phyloP scores from a whole-genome alignment of 2,888 invertebrate species.

The Pandemis heparana region DNA sequence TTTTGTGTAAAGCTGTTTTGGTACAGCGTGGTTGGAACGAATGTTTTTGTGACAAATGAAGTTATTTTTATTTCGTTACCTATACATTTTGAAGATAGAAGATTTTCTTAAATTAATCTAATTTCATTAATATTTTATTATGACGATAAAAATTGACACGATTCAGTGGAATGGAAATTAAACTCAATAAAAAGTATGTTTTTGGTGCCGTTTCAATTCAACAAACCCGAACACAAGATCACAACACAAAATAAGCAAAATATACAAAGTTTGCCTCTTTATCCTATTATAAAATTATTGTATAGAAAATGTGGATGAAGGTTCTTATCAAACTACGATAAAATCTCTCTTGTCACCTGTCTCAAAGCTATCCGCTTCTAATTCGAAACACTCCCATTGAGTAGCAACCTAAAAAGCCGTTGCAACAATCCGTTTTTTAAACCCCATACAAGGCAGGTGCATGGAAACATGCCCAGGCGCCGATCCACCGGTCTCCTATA shows the following conservation, averaged over 20 bases:
- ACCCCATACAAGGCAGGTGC: constrained; percentile 42
- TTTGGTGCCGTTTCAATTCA: too few species aligned
- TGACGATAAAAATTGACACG: too few species aligned
- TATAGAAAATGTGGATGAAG: neutral
- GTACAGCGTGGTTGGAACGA: neutral
- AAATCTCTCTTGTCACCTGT: constrained; percentile 37
- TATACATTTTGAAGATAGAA: too few species aligned
- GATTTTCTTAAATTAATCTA: too few species aligned
- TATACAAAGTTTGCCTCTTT: too few species aligned
- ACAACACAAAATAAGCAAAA: too few species aligned
- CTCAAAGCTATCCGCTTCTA: constrained; percentile 33
- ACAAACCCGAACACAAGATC: too few species aligned
- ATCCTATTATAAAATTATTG: neutral
- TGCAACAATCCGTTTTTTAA: constrained; percentile 41
- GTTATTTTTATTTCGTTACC: too few species aligned
- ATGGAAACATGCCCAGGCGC: constrained; percentile 41
- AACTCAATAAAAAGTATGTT: too few species aligned
- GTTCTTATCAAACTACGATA: neutral
- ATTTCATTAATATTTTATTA: too few species aligned
- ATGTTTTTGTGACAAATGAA: neutral
- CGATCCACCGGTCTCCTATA: constrained; percentile 38
- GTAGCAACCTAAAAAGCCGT: constrained; percentile 41
- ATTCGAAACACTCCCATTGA: constrained; percentile 37
- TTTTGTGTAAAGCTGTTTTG: constrained; percentile 17
- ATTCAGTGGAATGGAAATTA: too few species aligned